phyloP scores from a whole-genome alignment of 2,113 vertebrate genomes.

The Mobula birostris region DNA sequence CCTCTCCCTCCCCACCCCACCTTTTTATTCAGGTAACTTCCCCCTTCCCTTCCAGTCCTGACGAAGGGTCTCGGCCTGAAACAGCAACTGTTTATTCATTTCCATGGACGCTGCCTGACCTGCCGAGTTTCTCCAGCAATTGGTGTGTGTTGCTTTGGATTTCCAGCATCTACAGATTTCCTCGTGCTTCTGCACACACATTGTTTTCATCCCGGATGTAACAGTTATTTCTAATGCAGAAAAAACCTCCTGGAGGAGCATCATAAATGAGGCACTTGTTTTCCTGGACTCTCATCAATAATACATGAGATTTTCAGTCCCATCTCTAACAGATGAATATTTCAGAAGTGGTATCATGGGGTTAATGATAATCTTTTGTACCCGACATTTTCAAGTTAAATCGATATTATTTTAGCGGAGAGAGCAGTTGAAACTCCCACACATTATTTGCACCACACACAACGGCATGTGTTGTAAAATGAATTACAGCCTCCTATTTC shows the following conservation, averaged over 20 bases:
- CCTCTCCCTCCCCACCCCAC: too few relatives aligned
- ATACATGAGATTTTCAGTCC: not conserved
- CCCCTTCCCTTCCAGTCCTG: too few relatives aligned
- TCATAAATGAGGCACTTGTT: not conserved
- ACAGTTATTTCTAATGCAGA: not conserved
- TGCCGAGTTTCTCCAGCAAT: too few relatives aligned
- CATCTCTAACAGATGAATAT: not conserved
- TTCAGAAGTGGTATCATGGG: conserved; percentile 6
- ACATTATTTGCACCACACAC: not conserved
- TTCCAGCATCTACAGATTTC: too few relatives aligned
- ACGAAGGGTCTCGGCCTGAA: too few relatives aligned
- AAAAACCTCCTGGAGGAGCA: not conserved
- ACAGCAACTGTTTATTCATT: too few relatives aligned
- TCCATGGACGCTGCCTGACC: too few relatives aligned
- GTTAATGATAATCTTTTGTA: conserved; percentile 1
- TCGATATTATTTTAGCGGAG: not conserved
- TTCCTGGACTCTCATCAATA: not conserved
- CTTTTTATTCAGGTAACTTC: too few relatives aligned
- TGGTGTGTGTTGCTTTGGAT: too few relatives aligned
- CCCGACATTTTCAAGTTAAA: not conserved
- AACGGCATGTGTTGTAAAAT: not conserved
- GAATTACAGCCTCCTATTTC: not conserved
- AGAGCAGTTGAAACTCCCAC: conserved; percentile 1
- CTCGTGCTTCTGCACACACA: too few relatives aligned
- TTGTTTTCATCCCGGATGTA: not conserved